phyloP scores from a whole-genome alignment of 2,113 vertebrate species.

The Muntiacus reevesi region DNA sequence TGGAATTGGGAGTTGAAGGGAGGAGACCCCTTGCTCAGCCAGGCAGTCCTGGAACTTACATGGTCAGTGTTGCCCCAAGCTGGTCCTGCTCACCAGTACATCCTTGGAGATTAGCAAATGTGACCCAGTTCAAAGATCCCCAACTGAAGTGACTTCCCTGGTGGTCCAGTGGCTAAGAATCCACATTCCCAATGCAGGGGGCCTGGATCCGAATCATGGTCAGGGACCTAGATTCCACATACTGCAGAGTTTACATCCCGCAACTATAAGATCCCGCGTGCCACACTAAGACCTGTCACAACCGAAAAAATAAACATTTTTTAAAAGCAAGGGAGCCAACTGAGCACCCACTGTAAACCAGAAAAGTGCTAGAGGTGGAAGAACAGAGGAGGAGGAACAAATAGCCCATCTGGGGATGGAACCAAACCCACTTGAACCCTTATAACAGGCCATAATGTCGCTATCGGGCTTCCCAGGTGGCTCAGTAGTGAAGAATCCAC shows the following conservation, averaged over 20 bases:
- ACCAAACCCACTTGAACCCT: not conserved
- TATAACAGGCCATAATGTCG: not conserved
- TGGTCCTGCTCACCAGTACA: not conserved
- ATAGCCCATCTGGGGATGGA: not conserved
- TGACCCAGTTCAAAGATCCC: not conserved
- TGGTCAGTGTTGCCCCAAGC: not conserved
- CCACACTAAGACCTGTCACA: not conserved
- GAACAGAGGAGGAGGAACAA: not conserved
- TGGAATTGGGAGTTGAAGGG: not conserved
- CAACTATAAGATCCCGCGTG: not conserved
- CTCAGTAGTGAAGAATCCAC: not conserved
- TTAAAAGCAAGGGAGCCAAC: not conserved
- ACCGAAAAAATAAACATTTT: not conserved
- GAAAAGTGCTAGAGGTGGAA: not conserved
- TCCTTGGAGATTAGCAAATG: not conserved
- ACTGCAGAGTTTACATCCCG: not conserved
- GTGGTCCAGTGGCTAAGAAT: not conserved
- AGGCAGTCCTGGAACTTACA: not conserved
- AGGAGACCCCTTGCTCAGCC: not conserved
- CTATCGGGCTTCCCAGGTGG: not conserved
- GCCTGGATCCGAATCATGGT: not conserved
- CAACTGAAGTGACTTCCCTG: not conserved
- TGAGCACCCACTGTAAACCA: not conserved
- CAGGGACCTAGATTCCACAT: not conserved
- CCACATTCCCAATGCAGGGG: not conserved